Percentiles rank a stretch among this genome's conserved stretches.
Evolutionary conservation across 1,140 invertebrate genomes (phyloP).

Genomic region (Pomacea maculata): DNA sequence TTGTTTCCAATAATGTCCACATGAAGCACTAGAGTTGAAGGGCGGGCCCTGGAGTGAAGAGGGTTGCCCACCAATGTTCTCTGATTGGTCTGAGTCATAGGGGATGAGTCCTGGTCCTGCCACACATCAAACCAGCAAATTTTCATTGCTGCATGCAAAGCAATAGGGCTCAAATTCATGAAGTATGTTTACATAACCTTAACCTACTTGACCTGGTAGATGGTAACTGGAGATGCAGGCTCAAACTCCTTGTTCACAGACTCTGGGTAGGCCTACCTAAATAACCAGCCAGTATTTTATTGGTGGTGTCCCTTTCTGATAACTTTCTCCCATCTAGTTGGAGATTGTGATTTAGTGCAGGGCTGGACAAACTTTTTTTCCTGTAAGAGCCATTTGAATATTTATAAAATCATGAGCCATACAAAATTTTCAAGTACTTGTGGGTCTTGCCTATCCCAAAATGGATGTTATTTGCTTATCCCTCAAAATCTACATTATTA

Average conservation of each 20-base stretch:
- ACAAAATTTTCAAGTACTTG: too few species aligned
- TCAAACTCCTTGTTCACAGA: background rate
- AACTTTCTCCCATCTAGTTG: too few species aligned
- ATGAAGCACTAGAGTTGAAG: constrained; percentile 47
- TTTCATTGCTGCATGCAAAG: background rate
- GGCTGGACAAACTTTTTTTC: too few species aligned
- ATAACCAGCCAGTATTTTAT: too few species aligned
- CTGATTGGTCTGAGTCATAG: constrained; percentile 17
- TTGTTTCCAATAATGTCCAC: constrained; percentile 83
- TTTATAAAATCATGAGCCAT: too few species aligned
- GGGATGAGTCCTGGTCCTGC: constrained; percentile 3
- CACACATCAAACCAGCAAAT: background rate
- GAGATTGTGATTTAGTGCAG: too few species aligned
- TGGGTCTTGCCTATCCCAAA: too few species aligned
- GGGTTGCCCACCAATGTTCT: constrained; percentile 22
- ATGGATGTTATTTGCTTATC: too few species aligned
- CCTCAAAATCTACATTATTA: too few species aligned
- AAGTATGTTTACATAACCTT: background rate
- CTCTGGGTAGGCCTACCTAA: too few species aligned
- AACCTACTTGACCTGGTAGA: background rate
- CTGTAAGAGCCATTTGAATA: background rate
- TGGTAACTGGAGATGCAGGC: background rate
- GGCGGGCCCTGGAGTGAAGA: constrained; percentile 17
- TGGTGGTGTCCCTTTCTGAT: too few species aligned
- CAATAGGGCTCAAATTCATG: background rate